Conservation (phyloP, 2,113 vertebrate species). For the Numida meleagris region DNA sequence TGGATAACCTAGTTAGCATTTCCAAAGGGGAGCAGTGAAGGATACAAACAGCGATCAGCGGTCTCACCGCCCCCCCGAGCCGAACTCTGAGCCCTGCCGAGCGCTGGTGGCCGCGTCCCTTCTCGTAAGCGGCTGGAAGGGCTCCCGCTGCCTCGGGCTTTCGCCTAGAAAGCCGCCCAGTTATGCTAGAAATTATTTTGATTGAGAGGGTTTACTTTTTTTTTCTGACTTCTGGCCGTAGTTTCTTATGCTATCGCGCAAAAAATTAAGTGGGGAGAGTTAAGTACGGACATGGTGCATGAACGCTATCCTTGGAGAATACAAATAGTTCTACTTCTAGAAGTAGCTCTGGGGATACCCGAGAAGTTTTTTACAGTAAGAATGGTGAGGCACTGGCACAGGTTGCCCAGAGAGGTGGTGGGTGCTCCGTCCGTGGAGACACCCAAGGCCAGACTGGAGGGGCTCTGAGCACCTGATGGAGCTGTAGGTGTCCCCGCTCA, state of each 20-base stretch:
- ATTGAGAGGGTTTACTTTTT: background rate
- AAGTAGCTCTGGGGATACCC: background rate
- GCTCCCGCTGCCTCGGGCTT: background rate
- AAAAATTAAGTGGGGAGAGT: accelerated
- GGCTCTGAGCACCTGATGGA: background rate
- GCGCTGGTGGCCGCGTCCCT: accelerated
- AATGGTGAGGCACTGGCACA: too few relatives aligned
- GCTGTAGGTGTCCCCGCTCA: background rate
- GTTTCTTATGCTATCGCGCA: background rate
- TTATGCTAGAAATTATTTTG: background rate
- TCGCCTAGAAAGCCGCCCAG: background rate
- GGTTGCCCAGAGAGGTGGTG: background rate
- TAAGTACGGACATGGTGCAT: background rate
- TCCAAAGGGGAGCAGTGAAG: constrained; percentile 43
- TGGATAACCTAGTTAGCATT: constrained; percentile 74
- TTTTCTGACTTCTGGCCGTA: accelerated
- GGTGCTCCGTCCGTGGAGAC: background rate
- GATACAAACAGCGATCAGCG: constrained; percentile 55
- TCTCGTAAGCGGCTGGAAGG: background rate
- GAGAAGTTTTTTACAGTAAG: too few relatives aligned
- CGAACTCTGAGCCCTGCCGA: background rate
- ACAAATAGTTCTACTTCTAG: background rate
- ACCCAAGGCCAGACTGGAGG: background rate
- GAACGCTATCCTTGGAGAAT: background rate
- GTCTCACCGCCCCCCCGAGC: background rate